Evolutionary conservation across 2,797 vertebrate genomes (phyloP), one percentile per base, ranked within the genome.

Genomic region (Paedocypris micromegethes): DNA sequence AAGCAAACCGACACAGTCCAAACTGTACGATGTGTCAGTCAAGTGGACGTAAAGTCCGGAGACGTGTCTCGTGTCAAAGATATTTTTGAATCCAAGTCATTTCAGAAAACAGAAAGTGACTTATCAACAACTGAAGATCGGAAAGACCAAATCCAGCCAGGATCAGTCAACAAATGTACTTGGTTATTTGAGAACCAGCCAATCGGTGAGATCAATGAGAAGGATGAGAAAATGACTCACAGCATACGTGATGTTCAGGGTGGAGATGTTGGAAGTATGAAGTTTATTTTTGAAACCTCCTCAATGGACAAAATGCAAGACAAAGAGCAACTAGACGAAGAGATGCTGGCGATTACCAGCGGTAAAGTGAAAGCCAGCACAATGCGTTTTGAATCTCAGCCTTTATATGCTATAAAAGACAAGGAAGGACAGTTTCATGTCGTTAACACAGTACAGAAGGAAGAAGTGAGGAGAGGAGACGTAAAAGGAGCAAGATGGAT

Each of bases 361-460:
- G 91, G 92, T 53, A 85, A 95, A 44, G 93, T 96, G 44, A 94
- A 93, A 81, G 94, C 91, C 75, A 96, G 94, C 76, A 93, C 88
- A 56, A 92, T 96, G 93, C 90, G 95, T 84, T 96, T 97, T 85
- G 95, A 97, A 87, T 92, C 89, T 4, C 92, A 94, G 74, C 94
- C 95, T 0, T 87, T 97, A 3, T 96, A 96, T 72, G 94, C 95
- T 44, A 94, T 97, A 69, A 74, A 85, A 72, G 94, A 97, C 86
- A 90, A 89, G 80, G 92, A 94, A 66, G 94, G 94, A 4, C 87
- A 87, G 84, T 96, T 92, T 78, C 94, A 97, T 61, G 94, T 96
- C 85, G 93, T 97, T 2, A 96, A 93, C 6, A 97, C 93, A 2
- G 91, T 95, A 50, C 92, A 91, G 50, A 97, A 95, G 73, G 94